Conservation (phyloP, 1,140 invertebrate species). For the Hyles euphorbiae region DNA sequence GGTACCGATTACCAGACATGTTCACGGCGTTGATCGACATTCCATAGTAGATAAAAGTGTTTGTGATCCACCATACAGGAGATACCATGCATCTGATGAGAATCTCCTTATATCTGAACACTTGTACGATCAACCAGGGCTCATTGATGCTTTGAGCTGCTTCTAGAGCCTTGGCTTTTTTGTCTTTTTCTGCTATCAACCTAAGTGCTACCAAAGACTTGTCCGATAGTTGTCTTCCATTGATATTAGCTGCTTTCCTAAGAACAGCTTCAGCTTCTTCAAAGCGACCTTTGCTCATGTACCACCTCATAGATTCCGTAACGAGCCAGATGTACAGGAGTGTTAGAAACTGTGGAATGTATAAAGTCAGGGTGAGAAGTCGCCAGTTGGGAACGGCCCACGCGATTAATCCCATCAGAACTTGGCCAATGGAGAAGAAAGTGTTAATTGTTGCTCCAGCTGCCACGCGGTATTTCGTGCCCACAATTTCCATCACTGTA, state of each 20-base stretch:
- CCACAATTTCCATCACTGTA: slow-evolving; percentile 84
- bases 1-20: slow-evolving; percentile 79
- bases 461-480: slow-evolving; percentile 81
- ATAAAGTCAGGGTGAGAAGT: slow-evolving; percentile 79
- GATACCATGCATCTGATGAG: slow-evolving; percentile 78
- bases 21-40: slow-evolving; percentile 80
- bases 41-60: slow-evolving; percentile 81
- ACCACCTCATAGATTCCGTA: slow-evolving; percentile 84
- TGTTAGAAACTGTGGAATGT: slow-evolving; percentile 80
- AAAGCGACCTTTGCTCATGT: slow-evolving; percentile 83
- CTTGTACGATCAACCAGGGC: slow-evolving; percentile 67
- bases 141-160: slow-evolving; percentile 23
- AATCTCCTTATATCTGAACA: slow-evolving; percentile 76
- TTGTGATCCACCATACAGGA: slow-evolving; percentile 83
- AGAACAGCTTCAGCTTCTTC: slow-evolving; percentile 80
- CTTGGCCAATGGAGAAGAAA: slow-evolving; percentile 83
- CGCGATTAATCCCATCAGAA: slow-evolving; percentile 79
- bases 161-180: slow-evolving; percentile 31
- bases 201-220: slow-evolving; percentile 67
- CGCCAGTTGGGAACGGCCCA: slow-evolving; percentile 84
- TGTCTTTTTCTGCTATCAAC: slow-evolving; percentile 36
- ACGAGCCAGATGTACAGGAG: slow-evolving; percentile 78
- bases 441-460: slow-evolving; percentile 82
- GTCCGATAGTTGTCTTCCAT: slow-evolving; percentile 76
- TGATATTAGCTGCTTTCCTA: slow-evolving; percentile 79